Conservation (phyloP, 1,140 invertebrate genomes). For the Brachionus manjavacas region DNA sequence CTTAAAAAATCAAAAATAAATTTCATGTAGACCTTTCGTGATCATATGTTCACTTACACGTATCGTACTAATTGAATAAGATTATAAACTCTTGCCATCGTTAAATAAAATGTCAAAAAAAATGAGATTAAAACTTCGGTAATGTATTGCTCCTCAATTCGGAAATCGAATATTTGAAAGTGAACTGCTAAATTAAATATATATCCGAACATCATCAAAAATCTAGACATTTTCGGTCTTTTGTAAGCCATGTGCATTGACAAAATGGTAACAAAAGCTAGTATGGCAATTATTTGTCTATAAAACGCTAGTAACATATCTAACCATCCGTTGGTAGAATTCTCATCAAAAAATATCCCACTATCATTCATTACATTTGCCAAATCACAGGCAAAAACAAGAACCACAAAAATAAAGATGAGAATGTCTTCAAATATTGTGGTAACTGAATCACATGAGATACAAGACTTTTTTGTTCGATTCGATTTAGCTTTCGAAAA, state of each 20-base stretch:
- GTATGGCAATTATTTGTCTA: not conserved
- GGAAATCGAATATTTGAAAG: conserved; percentile 20
- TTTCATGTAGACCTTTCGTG: not conserved
- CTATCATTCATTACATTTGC: conserved; percentile 31
- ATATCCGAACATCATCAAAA: conserved; percentile 29
- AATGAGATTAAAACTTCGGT: conserved; percentile 35
- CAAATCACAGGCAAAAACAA: conserved; percentile 16
- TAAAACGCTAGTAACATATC: not conserved
- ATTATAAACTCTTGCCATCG: conserved; percentile 37
- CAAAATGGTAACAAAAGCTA: not conserved
- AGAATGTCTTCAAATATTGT: conserved; percentile 25
- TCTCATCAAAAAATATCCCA: not conserved
- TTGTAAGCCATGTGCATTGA: conserved; percentile 31
- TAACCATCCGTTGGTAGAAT: not conserved
- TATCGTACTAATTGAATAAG: not conserved
- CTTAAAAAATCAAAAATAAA: not conserved
- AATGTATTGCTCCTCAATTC: conserved; percentile 21
- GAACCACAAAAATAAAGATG: conserved; percentile 6
- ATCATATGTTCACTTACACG: not conserved
- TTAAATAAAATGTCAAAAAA: conserved; percentile 33
- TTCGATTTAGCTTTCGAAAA: not conserved
- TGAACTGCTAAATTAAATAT: conserved; percentile 7
- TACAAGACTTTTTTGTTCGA: not conserved
- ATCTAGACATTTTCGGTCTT: conserved; percentile 27
- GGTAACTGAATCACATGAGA: not conserved